Conservation (phyloP, 2,113 vertebrate species). For the Muntiacus reevesi region DNA sequence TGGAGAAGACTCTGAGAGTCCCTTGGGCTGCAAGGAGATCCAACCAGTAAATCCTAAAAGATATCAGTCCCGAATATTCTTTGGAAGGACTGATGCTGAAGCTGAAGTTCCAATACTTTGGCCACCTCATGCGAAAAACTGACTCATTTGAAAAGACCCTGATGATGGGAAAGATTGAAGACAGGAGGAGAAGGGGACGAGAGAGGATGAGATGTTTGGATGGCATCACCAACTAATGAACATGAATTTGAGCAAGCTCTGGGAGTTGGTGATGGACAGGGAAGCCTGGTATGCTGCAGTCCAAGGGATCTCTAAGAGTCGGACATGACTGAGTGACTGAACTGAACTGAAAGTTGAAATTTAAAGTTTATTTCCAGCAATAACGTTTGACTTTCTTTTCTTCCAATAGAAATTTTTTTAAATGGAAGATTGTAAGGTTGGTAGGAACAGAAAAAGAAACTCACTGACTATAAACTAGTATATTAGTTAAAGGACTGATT, state of each 20-base stretch:
- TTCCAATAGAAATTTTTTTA: not conserved
- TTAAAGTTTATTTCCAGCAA: slow-evolving; percentile 13
- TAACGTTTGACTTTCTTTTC: slow-evolving; percentile 36
- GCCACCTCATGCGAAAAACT: not conserved
- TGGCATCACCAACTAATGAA: not conserved
- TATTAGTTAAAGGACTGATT: not conserved
- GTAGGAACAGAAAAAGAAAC: slow-evolving; percentile 12
- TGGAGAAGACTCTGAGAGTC: not conserved
- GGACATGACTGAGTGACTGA: not conserved
- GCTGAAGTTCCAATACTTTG: not conserved
- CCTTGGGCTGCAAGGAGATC: not conserved
- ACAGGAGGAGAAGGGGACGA: not conserved
- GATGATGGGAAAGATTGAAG: not conserved
- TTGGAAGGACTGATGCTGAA: not conserved
- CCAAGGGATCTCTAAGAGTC: not conserved
- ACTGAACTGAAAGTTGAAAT: slow-evolving; percentile 1
- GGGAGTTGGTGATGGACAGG: not conserved
- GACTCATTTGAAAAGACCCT: not conserved
- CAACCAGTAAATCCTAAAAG: not conserved
- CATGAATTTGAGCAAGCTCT: not conserved
- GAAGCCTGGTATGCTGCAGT: not conserved
- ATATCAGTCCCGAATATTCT: not conserved
- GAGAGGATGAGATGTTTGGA: not conserved
- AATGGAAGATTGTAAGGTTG: not conserved
- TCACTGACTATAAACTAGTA: slow-evolving; percentile 16